Evolutionary conservation across 1,140 invertebrate genomes (phyloP).

Genomic region (Tetramorium simillimum): DNA sequence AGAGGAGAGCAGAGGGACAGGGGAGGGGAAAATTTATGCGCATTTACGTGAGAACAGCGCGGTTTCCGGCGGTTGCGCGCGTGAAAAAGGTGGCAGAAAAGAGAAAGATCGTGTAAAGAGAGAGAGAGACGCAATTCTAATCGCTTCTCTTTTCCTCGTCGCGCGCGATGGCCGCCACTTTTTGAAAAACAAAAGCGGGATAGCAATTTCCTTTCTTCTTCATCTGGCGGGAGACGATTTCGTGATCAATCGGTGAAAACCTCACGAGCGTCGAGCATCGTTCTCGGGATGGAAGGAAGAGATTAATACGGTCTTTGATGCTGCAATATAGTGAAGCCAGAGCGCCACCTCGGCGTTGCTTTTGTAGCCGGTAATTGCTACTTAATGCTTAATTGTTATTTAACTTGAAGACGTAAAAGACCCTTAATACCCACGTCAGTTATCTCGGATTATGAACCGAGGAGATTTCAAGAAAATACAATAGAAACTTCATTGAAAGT

Average conservation of each 20-base stretch:
- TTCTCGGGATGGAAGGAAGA: not conserved
- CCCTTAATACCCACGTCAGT: constrained; percentile 16
- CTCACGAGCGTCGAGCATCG: not conserved
- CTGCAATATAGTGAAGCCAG: not conserved
- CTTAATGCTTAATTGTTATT: constrained; percentile 57
- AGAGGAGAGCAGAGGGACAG: not conserved
- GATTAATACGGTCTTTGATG: constrained; percentile 44
- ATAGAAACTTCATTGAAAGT: constrained; percentile 7
- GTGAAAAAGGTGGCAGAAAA: constrained; percentile 16
- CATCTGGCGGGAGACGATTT: constrained; percentile 11
- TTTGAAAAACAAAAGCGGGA: constrained; percentile 36
- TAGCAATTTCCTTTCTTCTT: constrained; percentile 6
- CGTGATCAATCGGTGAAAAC: constrained; percentile 28
- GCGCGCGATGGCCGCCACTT: constrained; percentile 46
- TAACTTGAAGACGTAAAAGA: constrained; percentile 37
- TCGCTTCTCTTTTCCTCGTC: not conserved
- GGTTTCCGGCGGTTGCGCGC: constrained; percentile 45
- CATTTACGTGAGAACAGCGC: constrained; percentile 58
- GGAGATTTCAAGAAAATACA: constrained; percentile 24
- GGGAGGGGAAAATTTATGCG: constrained; percentile 46
- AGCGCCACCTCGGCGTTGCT: constrained; percentile 4
- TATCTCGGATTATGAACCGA: constrained; percentile 7
- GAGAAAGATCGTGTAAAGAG: constrained; percentile 13
- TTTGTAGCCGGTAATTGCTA: constrained; percentile 43
- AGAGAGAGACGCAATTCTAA: constrained; percentile 52